phyloP scores from a whole-genome alignment of 2,888 invertebrate species.

The Scaeva pyrastri region DNA sequence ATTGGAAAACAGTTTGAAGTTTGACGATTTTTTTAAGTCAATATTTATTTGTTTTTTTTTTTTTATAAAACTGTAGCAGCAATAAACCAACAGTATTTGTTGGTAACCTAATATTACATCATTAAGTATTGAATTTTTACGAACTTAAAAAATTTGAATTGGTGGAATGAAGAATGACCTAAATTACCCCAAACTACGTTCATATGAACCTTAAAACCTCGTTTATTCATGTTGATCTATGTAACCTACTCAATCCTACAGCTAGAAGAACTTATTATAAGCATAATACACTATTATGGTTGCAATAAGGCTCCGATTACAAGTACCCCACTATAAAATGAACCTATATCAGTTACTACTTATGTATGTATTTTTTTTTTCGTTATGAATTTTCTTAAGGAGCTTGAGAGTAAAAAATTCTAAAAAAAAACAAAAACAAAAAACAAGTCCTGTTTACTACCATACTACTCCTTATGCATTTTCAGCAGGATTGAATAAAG shows the following conservation, averaged over 20 bases:
- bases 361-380: not conserved
- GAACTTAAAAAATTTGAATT: too few species aligned
- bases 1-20: too few species aligned
- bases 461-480: constrained; percentile 40
- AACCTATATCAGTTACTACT: not conserved
- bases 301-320: constrained; percentile 57
- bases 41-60: too few species aligned
- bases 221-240: not conserved
- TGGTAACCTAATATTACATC: too few species aligned
- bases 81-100: too few species aligned
- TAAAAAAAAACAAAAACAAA: not conserved
- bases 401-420: constrained; percentile 20
- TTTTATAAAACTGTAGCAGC: too few species aligned
- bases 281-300: constrained; percentile 23
- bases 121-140: too few species aligned
- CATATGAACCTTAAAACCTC: not conserved
- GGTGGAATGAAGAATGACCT: not conserved
- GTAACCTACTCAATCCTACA: not conserved
- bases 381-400: constrained; percentile 33
- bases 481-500: constrained; percentile 41
- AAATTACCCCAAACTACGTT: not conserved
- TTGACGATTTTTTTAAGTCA: too few species aligned
- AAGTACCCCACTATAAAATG: constrained; percentile 44
- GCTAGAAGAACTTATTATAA: constrained; percentile 26
- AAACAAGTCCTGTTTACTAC: constrained; percentile 23